phyloP scores from a whole-genome alignment of 2,888 invertebrate genomes.

The Chymomyza fuscimana region DNA sequence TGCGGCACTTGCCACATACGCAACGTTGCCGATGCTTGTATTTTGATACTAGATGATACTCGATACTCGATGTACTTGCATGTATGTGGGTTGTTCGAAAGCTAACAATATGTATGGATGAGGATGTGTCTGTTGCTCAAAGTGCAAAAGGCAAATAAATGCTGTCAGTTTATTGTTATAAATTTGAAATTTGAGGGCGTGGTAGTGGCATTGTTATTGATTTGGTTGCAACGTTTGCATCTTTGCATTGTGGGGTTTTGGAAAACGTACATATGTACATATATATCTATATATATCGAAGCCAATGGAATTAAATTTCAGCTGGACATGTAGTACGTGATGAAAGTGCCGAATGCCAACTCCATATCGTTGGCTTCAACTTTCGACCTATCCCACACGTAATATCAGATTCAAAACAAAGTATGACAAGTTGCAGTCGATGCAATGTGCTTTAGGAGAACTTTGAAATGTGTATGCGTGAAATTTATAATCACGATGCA shows the following conservation, averaged over 20 bases:
- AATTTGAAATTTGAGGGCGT: constrained; percentile 37
- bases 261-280: constrained; percentile 37
- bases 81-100: background rate
- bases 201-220: background rate
- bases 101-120: background rate
- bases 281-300: constrained; percentile 15
- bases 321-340: constrained; percentile 50
- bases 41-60: constrained; percentile 12
- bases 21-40: constrained; percentile 1
- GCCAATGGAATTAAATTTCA: constrained; percentile 63
- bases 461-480: background rate
- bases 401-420: background rate
- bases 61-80: background rate
- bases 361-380: background rate
- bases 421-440: constrained; percentile 23
- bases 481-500: constrained; percentile 16
- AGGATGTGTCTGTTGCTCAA: background rate
- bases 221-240: constrained; percentile 45
- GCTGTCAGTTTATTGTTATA: constrained; percentile 27
- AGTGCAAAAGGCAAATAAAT: background rate
- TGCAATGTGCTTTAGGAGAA: constrained; percentile 42
- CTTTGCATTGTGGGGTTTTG: constrained; percentile 44
- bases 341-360: constrained; percentile 31
- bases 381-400: background rate
- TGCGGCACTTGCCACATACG: constrained; percentile 10